A percentile compares a stretch with the other conserved stretches of the same genome.
Conservation (phyloP, 2,797 vertebrate genomes). For the Momotus momota region DNA sequence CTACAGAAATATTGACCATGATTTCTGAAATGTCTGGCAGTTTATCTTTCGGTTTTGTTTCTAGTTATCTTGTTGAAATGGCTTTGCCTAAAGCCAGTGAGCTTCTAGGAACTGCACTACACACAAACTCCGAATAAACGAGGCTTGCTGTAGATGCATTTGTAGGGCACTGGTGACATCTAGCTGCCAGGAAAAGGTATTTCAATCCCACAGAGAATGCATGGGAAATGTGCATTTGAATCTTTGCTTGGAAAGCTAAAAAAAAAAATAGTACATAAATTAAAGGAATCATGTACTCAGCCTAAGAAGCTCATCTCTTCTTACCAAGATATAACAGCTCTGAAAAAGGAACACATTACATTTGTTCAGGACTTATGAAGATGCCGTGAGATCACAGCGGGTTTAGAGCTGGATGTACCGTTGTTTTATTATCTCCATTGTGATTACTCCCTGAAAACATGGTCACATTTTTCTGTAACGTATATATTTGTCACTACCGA, state of each 20-base stretch:
- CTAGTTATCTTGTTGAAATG: background rate
- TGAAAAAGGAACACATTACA: background rate
- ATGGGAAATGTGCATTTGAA: background rate
- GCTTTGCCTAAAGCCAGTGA: background rate
- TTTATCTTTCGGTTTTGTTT: background rate
- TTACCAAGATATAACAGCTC: background rate
- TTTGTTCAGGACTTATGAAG: background rate
- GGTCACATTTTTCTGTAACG: background rate
- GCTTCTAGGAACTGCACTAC: background rate
- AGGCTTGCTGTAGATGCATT: background rate
- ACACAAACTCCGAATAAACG: background rate
- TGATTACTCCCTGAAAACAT: background rate
- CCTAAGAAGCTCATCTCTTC: background rate
- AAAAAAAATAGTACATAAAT: background rate
- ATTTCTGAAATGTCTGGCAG: background rate
- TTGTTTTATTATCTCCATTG: background rate
- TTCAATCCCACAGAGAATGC: background rate
- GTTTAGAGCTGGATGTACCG: background rate
- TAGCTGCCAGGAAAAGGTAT: slow-evolving; percentile 32
- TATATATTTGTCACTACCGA: background rate
- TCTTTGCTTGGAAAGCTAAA: background rate
- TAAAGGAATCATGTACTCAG: background rate
- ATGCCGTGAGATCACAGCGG: fast-evolving
- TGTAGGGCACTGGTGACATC: slow-evolving; percentile 54
- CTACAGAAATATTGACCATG: background rate